These are phyloP conservation scores for Pseudolaguvia tuberculata DNA, from an alignment of 2,113 vertebrate species.

Conservation along the genomic window DNA sequence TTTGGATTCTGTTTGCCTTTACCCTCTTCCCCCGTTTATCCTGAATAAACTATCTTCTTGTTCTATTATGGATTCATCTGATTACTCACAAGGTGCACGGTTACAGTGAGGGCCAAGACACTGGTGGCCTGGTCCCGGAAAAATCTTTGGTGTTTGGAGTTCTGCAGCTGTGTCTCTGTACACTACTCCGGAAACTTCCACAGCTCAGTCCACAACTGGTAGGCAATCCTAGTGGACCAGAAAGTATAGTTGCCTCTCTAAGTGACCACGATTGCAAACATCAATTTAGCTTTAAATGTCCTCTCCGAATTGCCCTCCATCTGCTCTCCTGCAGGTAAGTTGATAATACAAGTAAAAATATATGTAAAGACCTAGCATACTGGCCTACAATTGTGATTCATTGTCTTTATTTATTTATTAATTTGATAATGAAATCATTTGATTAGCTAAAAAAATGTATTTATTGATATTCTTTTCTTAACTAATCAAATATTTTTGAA, in stretches of 20 bases:
- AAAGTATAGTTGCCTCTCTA: conserved; percentile 67
- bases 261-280: conserved; percentile 73
- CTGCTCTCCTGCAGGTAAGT: conserved; percentile 91
- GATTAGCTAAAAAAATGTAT: no score
- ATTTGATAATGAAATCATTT: no score
- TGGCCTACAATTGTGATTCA: no score
- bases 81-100: no score
- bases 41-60: no score
- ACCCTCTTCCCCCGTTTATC: no score
- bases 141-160: conserved; percentile 87
- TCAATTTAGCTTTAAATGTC: conserved; percentile 78
- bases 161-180: conserved; percentile 84
- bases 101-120: conserved; percentile 92
- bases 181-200: conserved; percentile 85
- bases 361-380: no score
- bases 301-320: conserved; percentile 84
- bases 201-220: conserved; percentile 85
- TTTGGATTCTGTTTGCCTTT: no score
- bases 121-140: conserved; percentile 86
- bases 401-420: no score
- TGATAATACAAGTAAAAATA: background rate
- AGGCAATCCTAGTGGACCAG: conserved; percentile 64
- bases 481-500: no score
- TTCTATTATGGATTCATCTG: no score
- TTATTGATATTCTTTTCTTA: no score